phyloP scores from a whole-genome alignment of 2,113 vertebrate species.

The Noturus placidus region DNA sequence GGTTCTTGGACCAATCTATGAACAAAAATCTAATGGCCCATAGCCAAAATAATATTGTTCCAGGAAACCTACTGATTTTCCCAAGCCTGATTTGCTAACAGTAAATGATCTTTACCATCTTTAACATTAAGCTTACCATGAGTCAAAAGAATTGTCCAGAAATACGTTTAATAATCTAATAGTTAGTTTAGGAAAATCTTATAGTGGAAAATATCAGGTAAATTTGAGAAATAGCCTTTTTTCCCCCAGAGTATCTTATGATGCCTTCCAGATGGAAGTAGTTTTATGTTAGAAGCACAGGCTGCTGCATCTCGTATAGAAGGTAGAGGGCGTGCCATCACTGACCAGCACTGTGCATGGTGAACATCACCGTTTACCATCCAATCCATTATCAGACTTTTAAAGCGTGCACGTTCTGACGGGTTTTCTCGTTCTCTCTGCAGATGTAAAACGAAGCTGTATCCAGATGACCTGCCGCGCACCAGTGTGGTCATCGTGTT shows the following conservation, averaged over 20 bases:
- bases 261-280: neutral
- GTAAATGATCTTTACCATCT: neutral
- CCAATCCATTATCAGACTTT: neutral
- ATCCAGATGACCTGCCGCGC: slow-evolving; percentile 89
- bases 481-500: slow-evolving; percentile 98
- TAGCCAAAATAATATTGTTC: neutral
- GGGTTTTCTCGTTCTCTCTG: neutral
- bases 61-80: neutral
- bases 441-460: slow-evolving; percentile 97
- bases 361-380: neutral
- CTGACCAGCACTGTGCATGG: neutral
- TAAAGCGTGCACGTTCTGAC: neutral
- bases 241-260: neutral
- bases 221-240: neutral
- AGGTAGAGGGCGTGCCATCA: neutral
- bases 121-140: neutral
- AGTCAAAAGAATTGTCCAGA: neutral
- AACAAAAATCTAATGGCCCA: neutral
- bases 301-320: neutral
- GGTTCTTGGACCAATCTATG: neutral
- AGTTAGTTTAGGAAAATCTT: neutral
- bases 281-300: neutral
- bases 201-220: neutral
- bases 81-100: neutral
- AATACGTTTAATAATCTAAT: neutral